phyloP scores from a whole-genome alignment of 1,140 invertebrate genomes.

The Pseudoatta argentina region DNA sequence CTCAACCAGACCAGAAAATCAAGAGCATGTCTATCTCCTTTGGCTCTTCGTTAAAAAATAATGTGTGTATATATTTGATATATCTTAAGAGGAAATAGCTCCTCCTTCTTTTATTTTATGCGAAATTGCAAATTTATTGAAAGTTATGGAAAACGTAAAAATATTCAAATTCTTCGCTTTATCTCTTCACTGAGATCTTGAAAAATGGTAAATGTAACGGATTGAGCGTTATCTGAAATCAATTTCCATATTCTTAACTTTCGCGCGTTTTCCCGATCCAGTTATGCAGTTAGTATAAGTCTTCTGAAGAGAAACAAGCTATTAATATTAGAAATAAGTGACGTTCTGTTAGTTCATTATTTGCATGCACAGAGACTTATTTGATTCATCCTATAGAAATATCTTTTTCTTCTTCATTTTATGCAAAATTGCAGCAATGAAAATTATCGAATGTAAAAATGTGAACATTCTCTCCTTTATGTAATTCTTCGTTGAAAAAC shows the following conservation, averaged over 20 bases:
- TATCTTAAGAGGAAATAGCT: too few relatives aligned
- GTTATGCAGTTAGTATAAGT: neutral
- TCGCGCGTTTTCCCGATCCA: slow-evolving; percentile 5
- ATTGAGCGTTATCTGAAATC: slow-evolving; percentile 12
- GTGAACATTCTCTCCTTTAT: neutral
- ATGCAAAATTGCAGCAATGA: neutral
- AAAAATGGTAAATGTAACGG: too few relatives aligned
- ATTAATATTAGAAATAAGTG: neutral
- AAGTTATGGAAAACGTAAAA: neutral
- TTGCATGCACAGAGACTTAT: neutral
- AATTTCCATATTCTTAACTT: slow-evolving; percentile 24
- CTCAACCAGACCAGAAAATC: slow-evolving; percentile 70
- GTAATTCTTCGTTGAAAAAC: too few relatives aligned
- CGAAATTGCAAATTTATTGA: too few relatives aligned
- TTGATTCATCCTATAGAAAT: neutral
- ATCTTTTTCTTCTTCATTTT: neutral
- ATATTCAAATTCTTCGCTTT: neutral
- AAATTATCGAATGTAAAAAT: neutral
- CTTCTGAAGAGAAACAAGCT: slow-evolving; percentile 1
- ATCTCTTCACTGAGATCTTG: neutral
- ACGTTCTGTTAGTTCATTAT: neutral
- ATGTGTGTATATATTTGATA: neutral
- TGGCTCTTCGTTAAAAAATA: slow-evolving; percentile 55
- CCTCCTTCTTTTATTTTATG: too few relatives aligned
- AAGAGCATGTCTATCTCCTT: slow-evolving; percentile 32